These are phyloP conservation scores for Anorthoa munda DNA, from an alignment of 2,888 invertebrate genomes.

Conservation along the genomic window DNA sequence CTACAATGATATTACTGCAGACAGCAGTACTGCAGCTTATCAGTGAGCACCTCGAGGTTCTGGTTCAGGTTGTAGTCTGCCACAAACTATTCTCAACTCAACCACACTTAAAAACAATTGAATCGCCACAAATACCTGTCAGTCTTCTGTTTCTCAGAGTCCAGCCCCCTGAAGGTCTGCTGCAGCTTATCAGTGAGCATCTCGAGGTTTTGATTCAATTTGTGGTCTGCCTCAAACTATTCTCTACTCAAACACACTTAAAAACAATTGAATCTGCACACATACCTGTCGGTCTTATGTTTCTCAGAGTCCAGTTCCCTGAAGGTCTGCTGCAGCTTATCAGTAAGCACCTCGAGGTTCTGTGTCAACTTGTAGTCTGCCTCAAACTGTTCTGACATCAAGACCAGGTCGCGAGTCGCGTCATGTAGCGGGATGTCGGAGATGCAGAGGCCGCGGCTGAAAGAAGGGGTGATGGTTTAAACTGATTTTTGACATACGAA, in stretches of 20 bases:
- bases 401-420: conserved; percentile 97
- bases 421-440: conserved; percentile 99
- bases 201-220: conserved; percentile 97
- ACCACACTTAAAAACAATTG: no score
- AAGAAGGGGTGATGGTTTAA: background rate
- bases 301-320: conserved; percentile 98
- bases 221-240: conserved; percentile 99
- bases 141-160: conserved; percentile 98
- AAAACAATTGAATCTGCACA: background rate
- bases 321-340: conserved; percentile 98
- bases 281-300: conserved; percentile 97
- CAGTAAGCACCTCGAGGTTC: conserved; percentile 97
- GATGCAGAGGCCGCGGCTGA: conserved; percentile 95
- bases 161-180: conserved; percentile 97
- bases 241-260: conserved; percentile 83
- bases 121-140: no score
- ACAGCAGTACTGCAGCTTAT: no score
- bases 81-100: no score
- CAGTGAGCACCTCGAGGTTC: no score
- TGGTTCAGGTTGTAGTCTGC: no score
- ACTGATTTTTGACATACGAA: no score
- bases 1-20: conserved; percentile 89
- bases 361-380: conserved; percentile 98
- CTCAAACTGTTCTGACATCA: conserved; percentile 99
- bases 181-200: conserved; percentile 98